Conservation (phyloP, 2,888 invertebrate species). For the Oasisia sp. region DNA sequence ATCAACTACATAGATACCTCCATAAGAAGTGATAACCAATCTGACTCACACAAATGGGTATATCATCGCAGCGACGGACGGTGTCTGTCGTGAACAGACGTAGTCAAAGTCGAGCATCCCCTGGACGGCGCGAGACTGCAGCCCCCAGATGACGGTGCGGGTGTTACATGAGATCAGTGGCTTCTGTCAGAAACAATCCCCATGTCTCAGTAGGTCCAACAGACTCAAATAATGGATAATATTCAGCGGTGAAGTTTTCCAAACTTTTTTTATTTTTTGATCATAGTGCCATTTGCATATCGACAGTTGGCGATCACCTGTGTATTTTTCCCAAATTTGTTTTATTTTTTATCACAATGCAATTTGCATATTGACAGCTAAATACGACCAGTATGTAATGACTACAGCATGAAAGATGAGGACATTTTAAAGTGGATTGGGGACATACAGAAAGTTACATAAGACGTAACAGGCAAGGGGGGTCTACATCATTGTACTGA, state of each 20-base stretch:
- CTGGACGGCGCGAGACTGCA: constrained; percentile 97
- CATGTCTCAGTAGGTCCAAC: neutral
- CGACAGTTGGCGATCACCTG: too few species aligned
- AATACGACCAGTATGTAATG: neutral
- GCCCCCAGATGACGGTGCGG: constrained; percentile 97
- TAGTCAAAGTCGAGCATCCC: constrained; percentile 97
- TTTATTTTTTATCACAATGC: too few species aligned
- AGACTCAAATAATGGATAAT: too few species aligned
- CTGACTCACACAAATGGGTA: constrained; percentile 84
- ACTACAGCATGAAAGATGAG: too few species aligned
- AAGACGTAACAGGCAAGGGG: too few species aligned
- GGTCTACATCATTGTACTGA: neutral
- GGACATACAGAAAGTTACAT: too few species aligned
- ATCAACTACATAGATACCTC: too few species aligned
- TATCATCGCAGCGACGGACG: constrained; percentile 91
- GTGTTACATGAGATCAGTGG: constrained; percentile 82
- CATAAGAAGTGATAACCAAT: too few species aligned
- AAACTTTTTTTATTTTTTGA: too few species aligned
- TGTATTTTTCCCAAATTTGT: too few species aligned
- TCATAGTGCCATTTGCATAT: neutral
- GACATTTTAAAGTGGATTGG: too few species aligned
- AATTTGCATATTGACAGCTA: neutral
- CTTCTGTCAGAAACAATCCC: neutral
- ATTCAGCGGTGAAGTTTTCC: too few species aligned
- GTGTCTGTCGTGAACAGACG: constrained; percentile 87